Conservation (phyloP, 2,113 vertebrate genomes). For the Leptodactylus fuscus region DNA sequence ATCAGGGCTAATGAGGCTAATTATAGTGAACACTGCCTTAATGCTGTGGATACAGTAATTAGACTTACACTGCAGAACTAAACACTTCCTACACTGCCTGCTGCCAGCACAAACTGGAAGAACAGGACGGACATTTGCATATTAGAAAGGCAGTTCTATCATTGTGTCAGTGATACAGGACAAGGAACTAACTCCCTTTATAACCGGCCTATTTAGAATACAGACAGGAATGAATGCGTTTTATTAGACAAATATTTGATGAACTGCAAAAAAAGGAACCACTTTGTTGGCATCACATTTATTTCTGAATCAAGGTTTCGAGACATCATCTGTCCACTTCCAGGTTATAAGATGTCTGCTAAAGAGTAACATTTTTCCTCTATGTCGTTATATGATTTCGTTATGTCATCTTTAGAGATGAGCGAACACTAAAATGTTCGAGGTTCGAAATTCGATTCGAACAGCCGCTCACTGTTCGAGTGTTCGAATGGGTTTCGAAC, state of each 20-base stretch:
- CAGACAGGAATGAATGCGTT: neutral
- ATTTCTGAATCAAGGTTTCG: neutral
- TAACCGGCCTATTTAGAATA: neutral
- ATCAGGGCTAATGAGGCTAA: slow-evolving; percentile 10
- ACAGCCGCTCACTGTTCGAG: too few relatives aligned
- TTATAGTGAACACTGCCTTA: neutral
- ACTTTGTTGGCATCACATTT: neutral
- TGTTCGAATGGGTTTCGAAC: too few relatives aligned
- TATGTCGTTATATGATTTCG: too few relatives aligned
- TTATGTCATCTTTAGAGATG: too few relatives aligned
- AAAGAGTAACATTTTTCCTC: too few relatives aligned
- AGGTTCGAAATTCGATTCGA: too few relatives aligned
- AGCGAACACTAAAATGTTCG: too few relatives aligned
- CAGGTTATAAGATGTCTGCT: too few relatives aligned
- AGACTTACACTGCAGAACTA: neutral
- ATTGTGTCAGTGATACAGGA: neutral
- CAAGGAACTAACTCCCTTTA: slow-evolving; percentile 13
- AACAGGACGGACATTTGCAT: neutral
- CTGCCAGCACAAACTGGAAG: neutral
- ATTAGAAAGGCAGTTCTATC: neutral
- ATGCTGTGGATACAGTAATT: slow-evolving; percentile 1
- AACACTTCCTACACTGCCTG: neutral
- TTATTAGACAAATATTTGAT: slow-evolving; percentile 18
- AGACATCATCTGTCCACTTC: neutral
- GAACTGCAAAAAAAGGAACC: neutral